Evolutionary conservation across 2,888 invertebrate genomes (phyloP).

Genomic region (Strigamia transsilvanica): DNA sequence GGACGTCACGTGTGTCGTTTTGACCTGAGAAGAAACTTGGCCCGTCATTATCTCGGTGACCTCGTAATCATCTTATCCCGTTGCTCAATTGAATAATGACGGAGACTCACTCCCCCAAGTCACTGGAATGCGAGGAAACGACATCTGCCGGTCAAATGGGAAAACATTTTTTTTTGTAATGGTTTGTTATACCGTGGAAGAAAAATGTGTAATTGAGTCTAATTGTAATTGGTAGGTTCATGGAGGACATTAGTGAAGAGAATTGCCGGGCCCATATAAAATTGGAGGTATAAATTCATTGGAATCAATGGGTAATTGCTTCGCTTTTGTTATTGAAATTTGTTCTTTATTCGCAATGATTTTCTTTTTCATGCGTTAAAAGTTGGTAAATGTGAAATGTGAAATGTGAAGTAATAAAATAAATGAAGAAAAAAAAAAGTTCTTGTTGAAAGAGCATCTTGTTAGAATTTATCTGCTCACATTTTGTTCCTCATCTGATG

Average conservation of each 20-base stretch:
- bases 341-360: not conserved
- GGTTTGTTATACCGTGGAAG: not conserved
- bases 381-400: not conserved
- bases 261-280: not conserved
- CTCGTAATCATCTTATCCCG: conserved; percentile 47
- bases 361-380: conserved; percentile 1
- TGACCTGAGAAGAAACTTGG: conserved; percentile 46
- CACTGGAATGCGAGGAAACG: conserved; percentile 36
- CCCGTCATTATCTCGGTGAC: conserved; percentile 37
- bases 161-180: conserved; percentile 4
- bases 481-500: conserved; percentile 33
- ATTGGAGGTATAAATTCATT: conserved; percentile 44
- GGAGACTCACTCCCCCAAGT: not conserved
- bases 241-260: not conserved
- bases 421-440: not conserved
- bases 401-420: not conserved
- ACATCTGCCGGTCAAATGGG: conserved; percentile 44
- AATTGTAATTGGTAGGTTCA: conserved; percentile 26
- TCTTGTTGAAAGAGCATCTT: conserved; percentile 22
- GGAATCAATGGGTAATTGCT: conserved; percentile 35
- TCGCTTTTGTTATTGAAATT: conserved; percentile 40
- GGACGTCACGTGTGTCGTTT: conserved; percentile 39
- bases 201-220: conserved; percentile 29
- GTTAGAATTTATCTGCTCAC: conserved; percentile 14
- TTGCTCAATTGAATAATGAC: conserved; percentile 46